Conservation (phyloP, 1,140 invertebrate species). For the Drosophila nasuta region DNA sequence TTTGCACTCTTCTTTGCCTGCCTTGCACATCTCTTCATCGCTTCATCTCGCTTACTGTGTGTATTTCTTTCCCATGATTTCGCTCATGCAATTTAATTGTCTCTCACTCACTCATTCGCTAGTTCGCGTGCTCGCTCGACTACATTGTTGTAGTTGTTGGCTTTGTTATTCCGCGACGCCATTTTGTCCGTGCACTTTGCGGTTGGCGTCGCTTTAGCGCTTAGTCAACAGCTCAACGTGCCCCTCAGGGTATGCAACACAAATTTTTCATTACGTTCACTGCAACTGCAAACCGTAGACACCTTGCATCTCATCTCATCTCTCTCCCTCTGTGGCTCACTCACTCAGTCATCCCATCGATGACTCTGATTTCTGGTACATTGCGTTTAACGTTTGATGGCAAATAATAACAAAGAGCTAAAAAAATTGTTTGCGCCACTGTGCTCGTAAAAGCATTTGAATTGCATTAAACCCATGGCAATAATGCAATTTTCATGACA, state of each 20-base stretch:
- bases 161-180: constrained; percentile 23
- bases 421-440: constrained; percentile 10
- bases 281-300: constrained; percentile 20
- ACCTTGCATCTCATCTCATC: constrained; percentile 25
- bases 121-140: background rate
- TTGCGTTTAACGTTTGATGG: constrained; percentile 28
- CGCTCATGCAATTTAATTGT: constrained; percentile 68
- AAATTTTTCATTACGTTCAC: constrained; percentile 35
- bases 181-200: constrained; percentile 50
- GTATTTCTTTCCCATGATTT: constrained; percentile 36
- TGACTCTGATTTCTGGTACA: constrained; percentile 38
- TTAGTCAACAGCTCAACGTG: constrained; percentile 15
- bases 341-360: background rate
- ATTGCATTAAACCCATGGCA: constrained; percentile 60
- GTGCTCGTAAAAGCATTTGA: constrained; percentile 57
- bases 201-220: constrained; percentile 36
- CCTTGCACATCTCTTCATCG: background rate
- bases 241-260: constrained; percentile 54
- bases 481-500: constrained; percentile 65
- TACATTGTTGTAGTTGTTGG: constrained; percentile 22
- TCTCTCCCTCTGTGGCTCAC: background rate
- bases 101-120: constrained; percentile 3
- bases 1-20: background rate
- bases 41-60: constrained; percentile 12
- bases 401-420: background rate